phyloP scores from a whole-genome alignment of 2,888 invertebrate genomes.

The Micoletzkya japonica region DNA sequence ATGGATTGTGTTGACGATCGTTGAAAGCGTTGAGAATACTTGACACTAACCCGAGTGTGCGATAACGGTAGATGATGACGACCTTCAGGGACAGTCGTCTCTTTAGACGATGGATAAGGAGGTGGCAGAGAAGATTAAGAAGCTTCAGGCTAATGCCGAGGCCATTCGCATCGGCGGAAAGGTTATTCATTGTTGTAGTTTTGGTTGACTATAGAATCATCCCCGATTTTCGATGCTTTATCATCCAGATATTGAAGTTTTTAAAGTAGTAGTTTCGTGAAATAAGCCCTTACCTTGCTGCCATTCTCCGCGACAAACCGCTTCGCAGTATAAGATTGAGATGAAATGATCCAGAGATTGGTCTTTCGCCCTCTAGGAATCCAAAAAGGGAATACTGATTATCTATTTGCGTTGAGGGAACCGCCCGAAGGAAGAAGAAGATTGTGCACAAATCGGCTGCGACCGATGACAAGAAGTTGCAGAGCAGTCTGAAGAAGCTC shows the following conservation, averaged over 20 bases:
- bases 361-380: too few species aligned
- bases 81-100: background rate
- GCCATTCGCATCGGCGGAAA: slow-evolving; percentile 63
- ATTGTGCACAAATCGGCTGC: slow-evolving; percentile 97
- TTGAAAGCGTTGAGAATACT: too few species aligned
- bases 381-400: background rate
- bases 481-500: slow-evolving; percentile 94
- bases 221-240: background rate
- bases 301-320: too few species aligned
- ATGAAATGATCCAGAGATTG: too few species aligned
- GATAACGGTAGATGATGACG: too few species aligned
- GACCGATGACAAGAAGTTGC: slow-evolving; percentile 98
- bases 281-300: too few species aligned
- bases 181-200: slow-evolving; percentile 34
- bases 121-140: slow-evolving; percentile 62
- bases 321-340: too few species aligned
- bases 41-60: too few species aligned
- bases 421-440: slow-evolving; percentile 99
- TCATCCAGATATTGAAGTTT: background rate
- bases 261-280: background rate
- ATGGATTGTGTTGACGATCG: too few species aligned
- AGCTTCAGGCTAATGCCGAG: slow-evolving; percentile 62
- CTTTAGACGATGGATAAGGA: slow-evolving; percentile 31
- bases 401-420: slow-evolving; percentile 75
- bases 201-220: background rate